Evolutionary conservation across 2,113 vertebrate species (phyloP), one percentile per base, ranked within the genome.

Genomic region (Casuarius casuarius): DNA sequence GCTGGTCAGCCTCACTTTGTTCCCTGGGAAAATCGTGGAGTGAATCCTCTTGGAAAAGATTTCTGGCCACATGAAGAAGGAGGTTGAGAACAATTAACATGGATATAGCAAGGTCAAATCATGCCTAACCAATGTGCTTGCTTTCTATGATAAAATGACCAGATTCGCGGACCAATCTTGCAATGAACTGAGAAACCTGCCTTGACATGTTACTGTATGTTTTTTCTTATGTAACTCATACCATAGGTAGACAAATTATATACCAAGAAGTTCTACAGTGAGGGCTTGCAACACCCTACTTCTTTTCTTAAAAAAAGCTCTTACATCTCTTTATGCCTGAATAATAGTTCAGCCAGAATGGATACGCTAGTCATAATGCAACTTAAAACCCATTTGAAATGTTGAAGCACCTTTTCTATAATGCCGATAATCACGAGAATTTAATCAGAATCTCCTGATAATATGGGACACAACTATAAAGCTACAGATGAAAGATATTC

Each of bases 371-470:
- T 78, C 44, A 31, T 82, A 73, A 79, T 65, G 67, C 70, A 93
- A 61, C 67, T 84, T 84, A 87, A 90, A 85, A 91, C 29, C 35
- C 76, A 72, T 70, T 72, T 91, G 48, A 91, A 94, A 81, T 88
- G 29, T 86, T 80, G 87, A 90, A 86, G 38, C 33, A 91, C 28
- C 28, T 87, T 83, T 58, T 86, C 72, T 40, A 29, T 58, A 33
- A 54, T 76, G 78, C 52, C 16, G 22, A 93, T 90, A 80, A 58
- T 94, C 92, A 94, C 74, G 66, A 83, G 75, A 70, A 90, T 74
- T 94, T 80, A 89, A 68, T 87, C 48, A 87, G 61, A 67, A 76
- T 52, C 49, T 88, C n/a, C 73, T 46, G 44, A 59, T 76, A 72
- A 58, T 38, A 75, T 12, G 16, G 44, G 40, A 49, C 77, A 89